phyloP scores from a whole-genome alignment of 2,113 vertebrate species.

The Equus quagga region DNA sequence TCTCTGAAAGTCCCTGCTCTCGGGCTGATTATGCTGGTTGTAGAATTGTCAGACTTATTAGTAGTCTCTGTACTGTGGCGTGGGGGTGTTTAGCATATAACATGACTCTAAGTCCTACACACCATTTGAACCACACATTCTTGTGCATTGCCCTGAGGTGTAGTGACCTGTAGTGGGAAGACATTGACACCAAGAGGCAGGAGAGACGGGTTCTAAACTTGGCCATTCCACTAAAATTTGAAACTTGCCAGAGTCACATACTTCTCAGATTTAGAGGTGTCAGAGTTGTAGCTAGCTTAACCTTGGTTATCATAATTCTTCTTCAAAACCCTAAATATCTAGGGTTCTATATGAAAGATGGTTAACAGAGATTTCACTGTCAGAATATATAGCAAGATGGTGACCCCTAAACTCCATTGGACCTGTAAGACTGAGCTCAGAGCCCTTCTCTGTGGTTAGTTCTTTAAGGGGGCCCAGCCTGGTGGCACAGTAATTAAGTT shows the following conservation, averaged over 20 bases:
- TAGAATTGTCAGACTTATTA: background rate
- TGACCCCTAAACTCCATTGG: background rate
- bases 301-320: background rate
- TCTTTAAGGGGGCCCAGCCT: background rate
- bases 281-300: background rate
- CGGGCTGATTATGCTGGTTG: background rate
- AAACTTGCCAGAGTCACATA: background rate
- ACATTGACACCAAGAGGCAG: background rate
- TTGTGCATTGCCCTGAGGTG: background rate
- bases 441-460: background rate
- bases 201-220: background rate
- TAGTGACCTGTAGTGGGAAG: background rate
- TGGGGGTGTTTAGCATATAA: background rate
- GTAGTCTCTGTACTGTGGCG: background rate
- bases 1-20: background rate
- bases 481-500: too few species aligned
- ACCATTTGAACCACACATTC: background rate
- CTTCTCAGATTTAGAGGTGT: background rate
- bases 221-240: background rate
- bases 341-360: background rate
- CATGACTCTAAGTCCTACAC: background rate
- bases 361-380: background rate
- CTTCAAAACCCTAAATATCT: background rate
- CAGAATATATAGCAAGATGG: background rate
- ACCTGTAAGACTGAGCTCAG: background rate